Evolutionary conservation across 2,888 invertebrate species (phyloP), one percentile per base, ranked within the genome.

Genomic region (Amphipyra berbera): DNA sequence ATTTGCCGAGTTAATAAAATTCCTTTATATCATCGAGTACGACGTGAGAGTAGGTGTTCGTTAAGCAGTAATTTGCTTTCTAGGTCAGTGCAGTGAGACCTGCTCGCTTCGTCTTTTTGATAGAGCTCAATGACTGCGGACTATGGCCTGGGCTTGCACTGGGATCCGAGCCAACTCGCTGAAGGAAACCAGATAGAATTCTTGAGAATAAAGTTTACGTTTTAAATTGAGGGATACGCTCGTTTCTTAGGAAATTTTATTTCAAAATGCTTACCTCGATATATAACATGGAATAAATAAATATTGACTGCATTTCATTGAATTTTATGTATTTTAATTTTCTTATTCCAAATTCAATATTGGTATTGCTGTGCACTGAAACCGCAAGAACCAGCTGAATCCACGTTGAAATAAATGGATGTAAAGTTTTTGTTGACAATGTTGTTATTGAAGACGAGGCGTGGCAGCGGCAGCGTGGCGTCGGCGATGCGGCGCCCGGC

Each of bases 81-180:
- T 88, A 83, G 89, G 86, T 80, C 85, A 87, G 79, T 84, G 87
- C 85, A 85, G 82, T 83, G 73, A 75, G 81, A 86, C 83, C 64
- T 82, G 78, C 78, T 76, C 80, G 77, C 76, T 75, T 81, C 66
- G 74, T 63, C 37, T 68, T 49, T 73, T 70, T 79, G 82, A 86
- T 88, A 85, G 82, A 83, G 76, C 69, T 79, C 63, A 75, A 82
- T 84, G 83, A 78, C 81, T 83, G 82, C 81, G 78, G 78, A 80
- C 74, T 82, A 81, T 82, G 76, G 81, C 82, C 70, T 79, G 71
- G 72, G 67, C 73, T 81, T 81, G 79, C 76, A 82, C 73, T 87
- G 86, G 88, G 88, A 85, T 67, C 49, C n/a, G 68, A 79, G 90
- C 89, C 89, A 91, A 90, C 76, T 71, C 76, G 58, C 67, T 80